phyloP scores from a whole-genome alignment of 2,113 vertebrate genomes.

The Macroglossus sobrinus region DNA sequence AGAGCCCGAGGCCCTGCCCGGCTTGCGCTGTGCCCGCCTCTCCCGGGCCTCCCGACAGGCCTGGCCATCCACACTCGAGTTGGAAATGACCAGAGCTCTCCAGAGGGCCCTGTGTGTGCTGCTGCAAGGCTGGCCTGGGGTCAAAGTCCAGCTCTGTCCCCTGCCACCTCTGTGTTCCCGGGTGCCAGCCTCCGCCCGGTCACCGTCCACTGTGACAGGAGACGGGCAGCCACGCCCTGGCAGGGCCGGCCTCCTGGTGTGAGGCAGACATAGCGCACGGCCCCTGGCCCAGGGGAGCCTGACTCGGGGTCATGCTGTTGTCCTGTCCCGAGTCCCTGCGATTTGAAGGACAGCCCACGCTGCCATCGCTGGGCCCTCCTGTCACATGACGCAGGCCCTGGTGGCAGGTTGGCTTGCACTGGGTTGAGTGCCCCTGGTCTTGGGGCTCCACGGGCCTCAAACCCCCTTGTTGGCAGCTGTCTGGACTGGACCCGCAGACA shows the following conservation, averaged over 20 bases:
- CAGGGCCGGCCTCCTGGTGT: not conserved
- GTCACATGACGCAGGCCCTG: no score
- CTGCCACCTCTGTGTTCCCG: no score
- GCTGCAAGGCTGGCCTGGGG: not conserved
- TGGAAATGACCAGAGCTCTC: not conserved
- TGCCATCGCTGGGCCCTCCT: no score
- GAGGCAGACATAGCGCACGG: not conserved
- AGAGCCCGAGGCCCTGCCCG: not conserved
- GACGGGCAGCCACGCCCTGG: accelerated
- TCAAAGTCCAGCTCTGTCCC: not conserved
- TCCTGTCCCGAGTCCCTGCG: no score
- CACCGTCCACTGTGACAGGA: accelerated
- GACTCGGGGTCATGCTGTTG: no score
- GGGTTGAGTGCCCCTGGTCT: no score
- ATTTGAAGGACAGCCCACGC: no score
- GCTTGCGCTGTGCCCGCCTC: not conserved
- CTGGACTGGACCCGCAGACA: no score
- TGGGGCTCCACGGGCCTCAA: no score
- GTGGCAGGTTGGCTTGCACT: no score
- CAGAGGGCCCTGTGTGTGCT: not conserved
- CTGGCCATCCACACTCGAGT: not conserved
- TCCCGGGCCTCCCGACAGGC: not conserved
- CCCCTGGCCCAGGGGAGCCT: not conserved
- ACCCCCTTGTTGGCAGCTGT: no score
- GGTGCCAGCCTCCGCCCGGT: not conserved